These are phyloP conservation scores for Sicus ferrugineus DNA, from an alignment of 2,888 invertebrate species.

Conservation along the genomic window DNA sequence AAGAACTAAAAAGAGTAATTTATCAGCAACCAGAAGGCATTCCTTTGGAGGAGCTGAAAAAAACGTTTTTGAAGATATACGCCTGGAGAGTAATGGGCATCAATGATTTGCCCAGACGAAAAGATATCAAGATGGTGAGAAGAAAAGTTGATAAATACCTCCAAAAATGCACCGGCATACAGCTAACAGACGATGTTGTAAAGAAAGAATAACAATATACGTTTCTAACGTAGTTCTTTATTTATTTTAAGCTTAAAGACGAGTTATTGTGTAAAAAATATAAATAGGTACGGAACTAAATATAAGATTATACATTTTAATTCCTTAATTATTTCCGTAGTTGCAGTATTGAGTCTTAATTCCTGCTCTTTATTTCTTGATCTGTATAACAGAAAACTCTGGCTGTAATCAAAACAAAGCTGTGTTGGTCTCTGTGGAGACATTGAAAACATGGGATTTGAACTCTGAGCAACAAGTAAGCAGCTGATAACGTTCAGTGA, in stretches of 20 bases:
- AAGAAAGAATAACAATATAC: slow-evolving; percentile 42
- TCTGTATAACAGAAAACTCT: no score
- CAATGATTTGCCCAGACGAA: slow-evolving; percentile 61
- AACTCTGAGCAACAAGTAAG: not conserved
- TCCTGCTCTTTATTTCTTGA: not conserved
- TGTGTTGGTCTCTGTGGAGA: not conserved
- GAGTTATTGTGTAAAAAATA: not conserved
- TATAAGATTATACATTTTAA: not conserved
- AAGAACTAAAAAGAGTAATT: slow-evolving; percentile 48
- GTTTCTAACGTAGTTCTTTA: not conserved
- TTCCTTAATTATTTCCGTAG: no score
- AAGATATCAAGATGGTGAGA: slow-evolving; percentile 70
- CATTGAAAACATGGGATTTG: not conserved
- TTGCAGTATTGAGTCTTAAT: not conserved
- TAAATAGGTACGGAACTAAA: not conserved
- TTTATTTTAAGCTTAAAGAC: not conserved
- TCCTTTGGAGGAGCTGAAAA: slow-evolving; percentile 76
- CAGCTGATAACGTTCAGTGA: slow-evolving; percentile 55
- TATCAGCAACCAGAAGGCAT: slow-evolving; percentile 69
- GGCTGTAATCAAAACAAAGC: not conserved
- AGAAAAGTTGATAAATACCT: slow-evolving; percentile 78
- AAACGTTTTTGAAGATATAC: slow-evolving; percentile 77
- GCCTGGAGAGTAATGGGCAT: slow-evolving; percentile 53
- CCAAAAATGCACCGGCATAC: slow-evolving; percentile 70
- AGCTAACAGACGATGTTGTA: slow-evolving; percentile 71